These are phyloP conservation scores for Alectoris magna DNA, from an alignment of 2,797 vertebrate genomes.

Conservation along the genomic window DNA sequence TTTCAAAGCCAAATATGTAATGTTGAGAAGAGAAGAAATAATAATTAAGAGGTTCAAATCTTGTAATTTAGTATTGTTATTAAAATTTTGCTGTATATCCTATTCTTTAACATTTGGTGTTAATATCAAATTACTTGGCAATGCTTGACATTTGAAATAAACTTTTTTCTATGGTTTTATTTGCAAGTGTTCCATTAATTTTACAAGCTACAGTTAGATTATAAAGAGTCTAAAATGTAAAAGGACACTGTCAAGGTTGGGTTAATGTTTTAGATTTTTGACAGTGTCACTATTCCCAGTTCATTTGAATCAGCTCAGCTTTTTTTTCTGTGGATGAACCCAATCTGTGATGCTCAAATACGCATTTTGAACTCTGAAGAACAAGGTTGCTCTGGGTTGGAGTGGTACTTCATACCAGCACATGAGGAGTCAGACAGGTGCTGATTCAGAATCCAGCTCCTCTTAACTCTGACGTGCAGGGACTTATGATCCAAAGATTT, in stretches of 20 bases:
- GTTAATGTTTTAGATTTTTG: constrained; percentile 35
- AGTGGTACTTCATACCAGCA: constrained; percentile 20
- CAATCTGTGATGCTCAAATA: constrained; percentile 10
- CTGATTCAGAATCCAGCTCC: constrained; percentile 29
- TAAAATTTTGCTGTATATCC: constrained; percentile 94
- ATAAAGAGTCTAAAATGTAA: constrained; percentile 66
- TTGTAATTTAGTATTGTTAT: constrained; percentile 98
- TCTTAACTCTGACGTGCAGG: constrained; percentile 10
- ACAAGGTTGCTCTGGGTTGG: constrained; percentile 25
- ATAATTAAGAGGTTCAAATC: constrained; percentile 82
- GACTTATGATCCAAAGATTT: constrained; percentile 47
- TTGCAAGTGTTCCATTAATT: constrained; percentile 85
- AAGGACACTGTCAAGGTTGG: constrained; percentile 74
- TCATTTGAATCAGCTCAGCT: not conserved
- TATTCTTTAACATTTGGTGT: constrained; percentile 98
- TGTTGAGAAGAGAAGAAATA: constrained; percentile 83
- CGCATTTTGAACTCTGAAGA: not conserved
- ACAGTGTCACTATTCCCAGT: constrained; percentile 12
- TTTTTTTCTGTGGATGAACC: not conserved
- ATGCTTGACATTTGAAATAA: constrained; percentile 95
- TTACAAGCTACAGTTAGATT: constrained; percentile 80
- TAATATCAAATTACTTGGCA: constrained; percentile 93
- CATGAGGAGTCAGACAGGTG: constrained; percentile 41
- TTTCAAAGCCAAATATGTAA: constrained; percentile 98
- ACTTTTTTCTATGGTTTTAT: constrained; percentile 91